Percentiles rank a stretch among this genome's conserved stretches.
phyloP scores from a whole-genome alignment of 2,113 vertebrate species.

The Glaucidium brasilianum region DNA sequence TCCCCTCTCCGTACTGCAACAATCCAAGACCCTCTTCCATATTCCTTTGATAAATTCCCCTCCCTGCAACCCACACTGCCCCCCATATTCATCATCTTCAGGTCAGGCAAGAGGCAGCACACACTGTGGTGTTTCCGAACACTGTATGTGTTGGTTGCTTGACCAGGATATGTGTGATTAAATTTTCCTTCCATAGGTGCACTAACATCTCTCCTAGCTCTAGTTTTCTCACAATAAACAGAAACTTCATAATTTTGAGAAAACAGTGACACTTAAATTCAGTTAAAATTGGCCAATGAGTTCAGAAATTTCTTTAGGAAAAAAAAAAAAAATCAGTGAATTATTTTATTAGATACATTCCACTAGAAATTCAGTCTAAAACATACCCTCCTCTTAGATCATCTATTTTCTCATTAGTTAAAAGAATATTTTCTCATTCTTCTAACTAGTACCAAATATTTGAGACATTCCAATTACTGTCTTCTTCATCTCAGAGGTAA shows the following conservation, averaged over 20 bases:
- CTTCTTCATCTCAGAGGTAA: neutral
- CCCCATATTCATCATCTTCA: neutral
- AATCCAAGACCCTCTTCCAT: slow-evolving; percentile 10
- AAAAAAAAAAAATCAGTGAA: neutral
- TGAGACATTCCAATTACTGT: neutral
- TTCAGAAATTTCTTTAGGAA: neutral
- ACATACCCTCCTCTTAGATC: neutral
- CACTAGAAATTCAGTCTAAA: neutral
- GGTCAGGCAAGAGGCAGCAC: slow-evolving; percentile 18
- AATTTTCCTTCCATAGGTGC: neutral
- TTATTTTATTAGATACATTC: neutral
- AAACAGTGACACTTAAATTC: neutral
- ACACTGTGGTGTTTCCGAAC: neutral
- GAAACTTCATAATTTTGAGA: neutral
- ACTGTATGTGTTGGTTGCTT: neutral
- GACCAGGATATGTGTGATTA: neutral
- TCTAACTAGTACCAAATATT: neutral
- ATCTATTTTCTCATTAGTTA: neutral
- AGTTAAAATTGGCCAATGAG: neutral
- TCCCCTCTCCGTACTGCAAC: neutral
- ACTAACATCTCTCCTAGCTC: neutral
- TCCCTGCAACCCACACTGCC: neutral
- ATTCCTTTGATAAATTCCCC: slow-evolving; percentile 25
- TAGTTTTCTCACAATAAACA: neutral
- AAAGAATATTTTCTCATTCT: neutral